Conservation (phyloP, 2,888 invertebrate genomes). For the Seira musarum region DNA sequence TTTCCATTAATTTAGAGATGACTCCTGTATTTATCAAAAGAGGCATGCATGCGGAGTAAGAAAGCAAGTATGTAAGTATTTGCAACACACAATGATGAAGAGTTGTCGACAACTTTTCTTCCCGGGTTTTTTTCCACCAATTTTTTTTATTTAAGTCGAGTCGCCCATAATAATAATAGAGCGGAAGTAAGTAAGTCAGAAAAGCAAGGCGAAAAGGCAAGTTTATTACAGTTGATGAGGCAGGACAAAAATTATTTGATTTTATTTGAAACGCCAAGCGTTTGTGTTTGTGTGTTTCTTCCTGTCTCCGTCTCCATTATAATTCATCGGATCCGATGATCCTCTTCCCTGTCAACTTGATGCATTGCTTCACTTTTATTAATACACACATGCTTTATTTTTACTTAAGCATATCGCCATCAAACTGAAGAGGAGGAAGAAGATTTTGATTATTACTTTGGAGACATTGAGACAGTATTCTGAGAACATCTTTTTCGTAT, state of each 20-base stretch:
- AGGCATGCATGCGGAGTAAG: background rate
- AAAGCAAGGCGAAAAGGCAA: background rate
- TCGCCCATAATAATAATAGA: slow-evolving; percentile 49
- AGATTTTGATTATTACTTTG: slow-evolving; percentile 6
- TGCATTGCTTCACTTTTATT: slow-evolving; percentile 58
- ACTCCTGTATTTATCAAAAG: slow-evolving; percentile 1
- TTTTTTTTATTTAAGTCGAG: background rate
- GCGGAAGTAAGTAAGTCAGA: slow-evolving; percentile 14
- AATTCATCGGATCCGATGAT: slow-evolving; percentile 37
- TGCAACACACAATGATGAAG: background rate
- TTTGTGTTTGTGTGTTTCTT: too few species aligned
- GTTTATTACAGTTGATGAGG: background rate
- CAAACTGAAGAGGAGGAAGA: background rate
- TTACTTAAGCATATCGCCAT: slow-evolving; percentile 9
- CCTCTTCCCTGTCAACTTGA: slow-evolving; percentile 47
- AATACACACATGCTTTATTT: slow-evolving; percentile 16
- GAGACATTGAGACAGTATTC: too few species aligned
- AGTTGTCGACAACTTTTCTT: background rate
- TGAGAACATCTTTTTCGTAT: too few species aligned
- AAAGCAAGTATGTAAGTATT: too few species aligned
- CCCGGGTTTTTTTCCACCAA: background rate
- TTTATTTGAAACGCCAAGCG: background rate
- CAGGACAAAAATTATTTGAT: slow-evolving; percentile 15
- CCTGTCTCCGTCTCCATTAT: background rate
- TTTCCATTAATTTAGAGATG: background rate